Evolutionary conservation across 2,113 vertebrate species (phyloP).

Genomic region (Apodemus speciosus): DNA sequence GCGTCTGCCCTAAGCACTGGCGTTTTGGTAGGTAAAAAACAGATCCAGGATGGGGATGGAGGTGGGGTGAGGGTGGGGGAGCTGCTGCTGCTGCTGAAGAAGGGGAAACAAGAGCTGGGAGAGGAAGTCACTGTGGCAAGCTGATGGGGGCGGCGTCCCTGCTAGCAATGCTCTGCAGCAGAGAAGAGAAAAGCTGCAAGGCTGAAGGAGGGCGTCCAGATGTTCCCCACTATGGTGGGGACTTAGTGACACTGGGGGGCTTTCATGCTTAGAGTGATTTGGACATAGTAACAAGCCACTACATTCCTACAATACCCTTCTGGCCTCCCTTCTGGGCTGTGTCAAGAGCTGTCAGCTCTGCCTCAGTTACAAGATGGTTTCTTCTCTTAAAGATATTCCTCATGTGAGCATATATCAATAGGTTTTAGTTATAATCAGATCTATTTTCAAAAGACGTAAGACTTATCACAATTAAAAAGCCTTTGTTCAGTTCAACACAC

Average conservation of each 20-base stretch:
- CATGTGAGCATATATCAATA: conserved; percentile 1
- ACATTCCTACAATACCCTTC: background rate
- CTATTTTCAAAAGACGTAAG: conserved; percentile 40
- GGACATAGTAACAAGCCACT: background rate
- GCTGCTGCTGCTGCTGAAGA: background rate
- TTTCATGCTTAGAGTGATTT: background rate
- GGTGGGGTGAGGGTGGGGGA: no score
- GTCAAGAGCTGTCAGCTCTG: background rate
- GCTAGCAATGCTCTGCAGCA: background rate
- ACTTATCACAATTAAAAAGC: background rate
- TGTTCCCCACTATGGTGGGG: accelerated
- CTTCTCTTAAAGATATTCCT: background rate
- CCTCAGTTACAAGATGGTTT: background rate
- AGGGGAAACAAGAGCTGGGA: background rate
- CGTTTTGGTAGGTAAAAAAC: background rate
- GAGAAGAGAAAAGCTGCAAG: background rate
- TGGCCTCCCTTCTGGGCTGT: background rate
- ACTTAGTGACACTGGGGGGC: background rate
- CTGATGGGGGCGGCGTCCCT: background rate
- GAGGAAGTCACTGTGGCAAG: background rate
- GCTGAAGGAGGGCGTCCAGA: background rate
- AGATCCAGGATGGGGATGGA: background rate
- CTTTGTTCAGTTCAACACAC: background rate
- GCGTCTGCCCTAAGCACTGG: background rate
- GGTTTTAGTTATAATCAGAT: background rate